phyloP scores from a whole-genome alignment of 2,797 vertebrate genomes.

The Vultur gryphus region DNA sequence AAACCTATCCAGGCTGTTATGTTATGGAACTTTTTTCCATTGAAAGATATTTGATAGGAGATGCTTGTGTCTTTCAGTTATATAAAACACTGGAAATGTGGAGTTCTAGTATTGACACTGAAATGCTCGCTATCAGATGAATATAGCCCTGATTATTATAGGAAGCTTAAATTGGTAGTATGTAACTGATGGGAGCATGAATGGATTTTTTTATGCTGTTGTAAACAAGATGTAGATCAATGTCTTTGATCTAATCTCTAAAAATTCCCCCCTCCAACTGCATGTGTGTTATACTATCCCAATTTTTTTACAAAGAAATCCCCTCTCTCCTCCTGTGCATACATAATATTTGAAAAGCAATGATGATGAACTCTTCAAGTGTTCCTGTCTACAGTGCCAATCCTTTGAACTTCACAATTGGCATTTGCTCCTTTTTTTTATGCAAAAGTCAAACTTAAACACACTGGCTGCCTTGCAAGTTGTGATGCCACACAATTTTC shows the following conservation, averaged over 20 bases:
- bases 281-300: neutral
- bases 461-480: neutral
- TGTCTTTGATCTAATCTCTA: neutral
- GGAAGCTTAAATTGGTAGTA: neutral
- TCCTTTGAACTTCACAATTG: neutral
- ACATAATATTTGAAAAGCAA: neutral
- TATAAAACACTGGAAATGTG: neutral
- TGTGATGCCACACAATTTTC: neutral
- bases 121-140: neutral
- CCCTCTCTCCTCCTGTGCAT: neutral
- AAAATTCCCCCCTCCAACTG: neutral
- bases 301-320: neutral
- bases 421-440: neutral
- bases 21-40: neutral
- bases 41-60: neutral
- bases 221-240: neutral
- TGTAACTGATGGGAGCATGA: neutral
- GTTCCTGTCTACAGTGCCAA: neutral
- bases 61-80: neutral
- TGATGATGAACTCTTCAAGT: neutral
- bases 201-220: neutral
- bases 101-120: neutral
- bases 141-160: neutral
- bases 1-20: neutral
- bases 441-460: neutral